Conservation (phyloP, 2,797 vertebrate species). For the Gephyroberyx darwinii region DNA sequence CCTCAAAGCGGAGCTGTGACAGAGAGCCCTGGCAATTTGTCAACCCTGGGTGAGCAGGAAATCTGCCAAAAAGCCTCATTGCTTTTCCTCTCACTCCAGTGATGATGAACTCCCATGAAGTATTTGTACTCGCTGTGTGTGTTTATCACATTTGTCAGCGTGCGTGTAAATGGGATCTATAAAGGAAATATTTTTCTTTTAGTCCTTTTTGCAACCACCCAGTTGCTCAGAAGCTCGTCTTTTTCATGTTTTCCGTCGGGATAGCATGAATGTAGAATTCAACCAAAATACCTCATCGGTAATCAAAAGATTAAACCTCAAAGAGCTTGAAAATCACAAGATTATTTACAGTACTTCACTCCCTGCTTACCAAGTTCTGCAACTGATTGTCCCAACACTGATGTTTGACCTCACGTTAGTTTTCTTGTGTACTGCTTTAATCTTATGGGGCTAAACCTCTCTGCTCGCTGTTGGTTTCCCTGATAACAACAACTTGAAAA, state of each 20-base stretch:
- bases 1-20: conserved; percentile 76
- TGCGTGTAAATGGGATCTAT: conserved; percentile 69
- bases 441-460: conserved; percentile 32
- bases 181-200: conserved; percentile 42
- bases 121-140: conserved; percentile 68
- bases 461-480: conserved; percentile 43
- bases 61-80: conserved; percentile 79
- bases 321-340: conserved; percentile 62
- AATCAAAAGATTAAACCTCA: conserved; percentile 64
- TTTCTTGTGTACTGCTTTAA: conserved; percentile 46
- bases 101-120: conserved; percentile 80
- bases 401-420: conserved; percentile 39
- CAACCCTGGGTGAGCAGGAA: conserved; percentile 78
- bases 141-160: conserved; percentile 74
- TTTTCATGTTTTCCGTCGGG: conserved; percentile 58
- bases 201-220: conserved; percentile 43
- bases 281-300: conserved; percentile 67
- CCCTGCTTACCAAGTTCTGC: conserved; percentile 41
- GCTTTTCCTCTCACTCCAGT: conserved; percentile 67
- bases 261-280: conserved; percentile 50
- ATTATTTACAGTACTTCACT: conserved; percentile 43
- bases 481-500: conserved; percentile 52
- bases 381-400: conserved; percentile 24
- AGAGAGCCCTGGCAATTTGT: conserved; percentile 78
- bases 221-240: conserved; percentile 51